Conservation (phyloP, 2,113 vertebrate genomes). For the Leiothrix lutea region DNA sequence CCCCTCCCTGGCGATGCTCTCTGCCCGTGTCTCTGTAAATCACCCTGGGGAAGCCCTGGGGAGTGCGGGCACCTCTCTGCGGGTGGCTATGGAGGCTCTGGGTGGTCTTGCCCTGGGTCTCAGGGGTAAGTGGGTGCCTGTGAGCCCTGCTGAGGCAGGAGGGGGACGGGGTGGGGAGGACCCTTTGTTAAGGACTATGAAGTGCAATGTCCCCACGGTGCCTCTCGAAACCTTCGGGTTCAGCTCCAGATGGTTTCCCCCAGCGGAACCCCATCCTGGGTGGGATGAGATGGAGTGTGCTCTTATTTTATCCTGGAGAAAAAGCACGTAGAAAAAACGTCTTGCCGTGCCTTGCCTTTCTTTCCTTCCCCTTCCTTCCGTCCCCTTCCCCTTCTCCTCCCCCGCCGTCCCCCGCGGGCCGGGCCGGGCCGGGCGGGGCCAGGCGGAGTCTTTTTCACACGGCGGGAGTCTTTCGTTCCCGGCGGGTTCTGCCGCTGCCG, state of each 20-base stretch:
- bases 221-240: background rate
- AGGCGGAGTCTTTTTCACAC: background rate
- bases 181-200: background rate
- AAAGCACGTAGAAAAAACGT: background rate
- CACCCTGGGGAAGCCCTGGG: accelerated
- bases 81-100: accelerated
- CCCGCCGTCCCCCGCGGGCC: background rate
- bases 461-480: background rate
- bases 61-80: accelerated
- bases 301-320: background rate
- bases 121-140: accelerated
- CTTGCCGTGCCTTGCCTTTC: background rate
- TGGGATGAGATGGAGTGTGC: background rate
- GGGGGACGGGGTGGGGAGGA: accelerated
- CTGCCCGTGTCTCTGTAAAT: background rate
- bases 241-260: background rate
- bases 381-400: background rate
- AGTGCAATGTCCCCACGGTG: background rate
- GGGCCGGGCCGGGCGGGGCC: conserved; percentile 35
- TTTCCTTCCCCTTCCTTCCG: background rate
- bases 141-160: background rate
- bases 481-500: background rate
- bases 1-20: accelerated
- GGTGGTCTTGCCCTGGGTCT: accelerated
- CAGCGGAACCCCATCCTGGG: too few relatives aligned